Conservation (phyloP, 2,888 invertebrate species). For the Calameuta filiformis region DNA sequence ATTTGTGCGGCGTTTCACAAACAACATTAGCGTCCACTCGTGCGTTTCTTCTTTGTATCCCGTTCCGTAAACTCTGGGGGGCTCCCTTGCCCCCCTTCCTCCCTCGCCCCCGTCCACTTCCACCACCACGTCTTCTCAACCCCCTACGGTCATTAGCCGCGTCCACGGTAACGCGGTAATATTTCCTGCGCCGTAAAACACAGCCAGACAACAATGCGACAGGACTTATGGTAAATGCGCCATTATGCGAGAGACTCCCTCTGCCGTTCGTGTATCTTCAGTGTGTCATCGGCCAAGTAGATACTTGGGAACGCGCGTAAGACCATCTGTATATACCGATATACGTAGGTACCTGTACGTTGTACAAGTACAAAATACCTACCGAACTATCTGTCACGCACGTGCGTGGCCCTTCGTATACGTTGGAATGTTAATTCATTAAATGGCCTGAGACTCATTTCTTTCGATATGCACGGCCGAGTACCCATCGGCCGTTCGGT, state of each 20-base stretch:
- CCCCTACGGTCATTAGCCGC: constrained; percentile 27
- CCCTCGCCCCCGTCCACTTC: not conserved
- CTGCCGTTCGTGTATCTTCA: not conserved
- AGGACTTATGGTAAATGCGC: constrained; percentile 23
- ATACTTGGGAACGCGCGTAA: not conserved
- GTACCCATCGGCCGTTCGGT: not conserved
- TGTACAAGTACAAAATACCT: not conserved
- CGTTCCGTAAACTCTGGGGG: not conserved
- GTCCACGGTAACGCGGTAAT: constrained; percentile 20
- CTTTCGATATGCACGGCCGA: not conserved
- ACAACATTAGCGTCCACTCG: constrained; percentile 24
- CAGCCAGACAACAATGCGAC: constrained; percentile 23
- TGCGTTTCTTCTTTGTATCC: constrained; percentile 7
- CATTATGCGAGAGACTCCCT: constrained; percentile 20
- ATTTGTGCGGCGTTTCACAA: constrained; percentile 19
- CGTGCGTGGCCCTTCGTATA: not conserved
- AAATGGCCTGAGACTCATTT: not conserved
- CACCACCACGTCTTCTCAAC: not conserved
- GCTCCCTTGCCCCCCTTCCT: not conserved
- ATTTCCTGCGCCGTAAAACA: constrained; percentile 7
- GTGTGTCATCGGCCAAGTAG: not conserved
- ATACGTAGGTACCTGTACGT: not conserved
- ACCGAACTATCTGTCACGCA: not conserved
- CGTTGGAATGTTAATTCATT: not conserved
- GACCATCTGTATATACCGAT: not conserved